Conservation (phyloP, 2,888 invertebrate genomes). For the Plagiodera versicolora region DNA sequence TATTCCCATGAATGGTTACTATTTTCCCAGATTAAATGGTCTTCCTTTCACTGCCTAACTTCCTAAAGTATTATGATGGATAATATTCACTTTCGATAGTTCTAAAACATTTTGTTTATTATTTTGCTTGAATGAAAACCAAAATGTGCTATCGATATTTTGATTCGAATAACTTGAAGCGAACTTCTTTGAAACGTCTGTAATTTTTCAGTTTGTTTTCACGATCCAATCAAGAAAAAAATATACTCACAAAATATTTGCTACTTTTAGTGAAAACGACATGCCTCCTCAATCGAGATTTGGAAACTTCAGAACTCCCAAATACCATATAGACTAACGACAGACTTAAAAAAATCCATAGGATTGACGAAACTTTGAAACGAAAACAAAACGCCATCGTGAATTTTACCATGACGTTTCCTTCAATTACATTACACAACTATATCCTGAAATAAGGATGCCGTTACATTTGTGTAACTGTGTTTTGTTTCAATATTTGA, state of each 20-base stretch:
- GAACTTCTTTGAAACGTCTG: too few species aligned
- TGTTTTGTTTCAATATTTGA: not conserved
- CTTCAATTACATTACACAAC: not conserved
- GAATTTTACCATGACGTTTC: not conserved
- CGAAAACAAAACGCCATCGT: not conserved
- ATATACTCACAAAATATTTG: conserved; percentile 53
- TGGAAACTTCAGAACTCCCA: conserved; percentile 27
- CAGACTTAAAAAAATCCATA: conserved; percentile 10
- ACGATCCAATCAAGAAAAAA: not conserved
- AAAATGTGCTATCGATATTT: too few species aligned
- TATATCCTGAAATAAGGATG: not conserved
- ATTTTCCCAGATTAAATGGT: too few species aligned
- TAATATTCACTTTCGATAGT: too few species aligned
- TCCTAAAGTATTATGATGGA: too few species aligned
- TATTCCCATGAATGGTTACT: too few species aligned
- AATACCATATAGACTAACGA: conserved; percentile 17
- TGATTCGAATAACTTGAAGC: too few species aligned
- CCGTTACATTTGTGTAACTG: not conserved
- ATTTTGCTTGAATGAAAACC: too few species aligned
- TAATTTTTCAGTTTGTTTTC: too few species aligned
- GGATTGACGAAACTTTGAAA: not conserved
- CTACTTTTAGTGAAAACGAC: conserved; percentile 53
- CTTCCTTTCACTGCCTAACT: too few species aligned
- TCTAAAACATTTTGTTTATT: too few species aligned
- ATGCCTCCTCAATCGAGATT: conserved; percentile 47